Base-by-base conservation (phyloP, 2,797 vertebrate genomes). In the Artibeus lituratus region DNA sequence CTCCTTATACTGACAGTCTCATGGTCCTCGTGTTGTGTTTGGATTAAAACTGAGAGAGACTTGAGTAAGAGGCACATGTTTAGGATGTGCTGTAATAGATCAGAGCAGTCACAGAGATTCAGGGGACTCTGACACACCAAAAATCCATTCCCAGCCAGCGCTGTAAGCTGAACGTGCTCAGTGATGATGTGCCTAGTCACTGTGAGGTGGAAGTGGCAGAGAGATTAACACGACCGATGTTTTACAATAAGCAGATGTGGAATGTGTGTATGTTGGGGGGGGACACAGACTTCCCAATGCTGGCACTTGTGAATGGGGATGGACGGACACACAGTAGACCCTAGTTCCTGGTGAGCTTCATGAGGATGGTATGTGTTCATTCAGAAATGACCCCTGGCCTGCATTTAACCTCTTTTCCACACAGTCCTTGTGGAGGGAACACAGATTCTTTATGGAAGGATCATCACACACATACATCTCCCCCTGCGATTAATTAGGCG, bases 401-500 rank as follows among this genome's bases (percentile, higher is more conserved):
- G 44, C 67, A 65, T 49, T 24, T 95, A 86, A 74, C n/a, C 42
- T 72, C 53, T 10, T 90, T 87, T 53, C n/a, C 76, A 15, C 51
- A 22, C 35, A 72, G 0, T 72, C n/a, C 67, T 91, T 51, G 57
- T 87, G 19, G 29, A 92, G 69, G 62, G 67, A 70, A n/a, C 44
- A 21, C 12, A 83, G 9, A 2, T 89, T 16, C n/a, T 86, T 90
- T 80, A 44, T 3, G 93, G 92, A 96, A 91, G 44, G 44, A 59
- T 94, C 2, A 3, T 94, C 76, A 89, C 92, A 55, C 44, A 57
- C n/a, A 88, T 4, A 9, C 69, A 53, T 90, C 35, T 96, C 26
- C 62, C 94, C 90, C 69, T 32, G 87, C 55, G 90, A 92, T 92
- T 96, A 96, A 94, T 88, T 94, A 95, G 74, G 82, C 0, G 21